Conservation (phyloP, 2,113 vertebrate species). For the Periophthalmus modestus region DNA sequence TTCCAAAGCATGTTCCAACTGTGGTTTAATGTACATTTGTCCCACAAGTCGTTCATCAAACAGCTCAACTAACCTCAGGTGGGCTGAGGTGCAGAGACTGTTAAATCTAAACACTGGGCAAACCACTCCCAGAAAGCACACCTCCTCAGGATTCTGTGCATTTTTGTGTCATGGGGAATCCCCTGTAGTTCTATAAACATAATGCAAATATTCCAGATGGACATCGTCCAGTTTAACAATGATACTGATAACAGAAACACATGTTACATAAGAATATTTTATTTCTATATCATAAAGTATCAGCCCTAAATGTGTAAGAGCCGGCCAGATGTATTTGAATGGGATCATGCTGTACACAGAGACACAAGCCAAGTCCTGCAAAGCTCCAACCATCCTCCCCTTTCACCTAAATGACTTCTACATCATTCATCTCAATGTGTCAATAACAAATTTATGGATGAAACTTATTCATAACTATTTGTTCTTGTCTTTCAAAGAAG, state of each 20-base stretch:
- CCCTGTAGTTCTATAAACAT: slow-evolving; percentile 7
- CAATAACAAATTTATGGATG: no score
- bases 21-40: slow-evolving; percentile 13
- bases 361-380: slow-evolving; percentile 13
- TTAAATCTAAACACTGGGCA: slow-evolving; percentile 13
- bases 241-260: slow-evolving; percentile 4
- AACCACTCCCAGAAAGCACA: slow-evolving; percentile 24
- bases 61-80: slow-evolving; percentile 19
- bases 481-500: no score
- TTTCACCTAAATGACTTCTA: slow-evolving; percentile 15
- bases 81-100: slow-evolving; percentile 2
- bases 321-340: slow-evolving; percentile 19
- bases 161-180: slow-evolving; percentile 26
- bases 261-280: slow-evolving; percentile 17
- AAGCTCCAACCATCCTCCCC: slow-evolving; percentile 17
- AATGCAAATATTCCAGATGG: slow-evolving; percentile 29
- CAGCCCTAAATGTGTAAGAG: not conserved
- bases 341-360: slow-evolving; percentile 9
- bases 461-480: no score
- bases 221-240: slow-evolving; percentile 18
- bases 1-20: slow-evolving; percentile 20
- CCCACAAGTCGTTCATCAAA: slow-evolving; percentile 27
- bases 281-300: slow-evolving; percentile 26
- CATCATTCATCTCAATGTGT: not conserved
- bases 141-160: slow-evolving; percentile 19